Evolutionary conservation across 1,140 invertebrate species (phyloP).

Genomic region (Zaprionus davidi): DNA sequence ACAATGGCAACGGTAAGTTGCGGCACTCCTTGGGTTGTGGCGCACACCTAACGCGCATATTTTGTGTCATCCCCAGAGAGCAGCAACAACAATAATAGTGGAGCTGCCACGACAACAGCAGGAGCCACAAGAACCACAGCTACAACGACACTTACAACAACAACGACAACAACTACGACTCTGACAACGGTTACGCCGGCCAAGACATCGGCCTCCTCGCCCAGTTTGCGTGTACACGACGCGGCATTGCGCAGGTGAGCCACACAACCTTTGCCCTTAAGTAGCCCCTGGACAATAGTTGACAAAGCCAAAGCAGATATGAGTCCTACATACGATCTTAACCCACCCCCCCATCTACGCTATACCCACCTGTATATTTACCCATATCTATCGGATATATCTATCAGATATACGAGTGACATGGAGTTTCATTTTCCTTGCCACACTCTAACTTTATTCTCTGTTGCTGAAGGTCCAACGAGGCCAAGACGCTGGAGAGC

Average conservation of each 20-base stretch:
- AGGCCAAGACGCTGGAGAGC: conserved; percentile 84
- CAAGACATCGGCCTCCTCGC: conserved; percentile 57
- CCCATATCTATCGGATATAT: not conserved
- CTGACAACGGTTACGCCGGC: conserved; percentile 51
- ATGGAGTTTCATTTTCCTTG: not conserved
- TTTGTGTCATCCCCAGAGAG: conserved; percentile 41
- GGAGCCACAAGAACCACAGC: conserved; percentile 29
- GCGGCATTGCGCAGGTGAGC: conserved; percentile 72
- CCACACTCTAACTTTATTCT: not conserved
- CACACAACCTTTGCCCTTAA: not conserved
- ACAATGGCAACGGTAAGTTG: conserved; percentile 58
- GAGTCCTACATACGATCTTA: not conserved
- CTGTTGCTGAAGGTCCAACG: conserved; percentile 77
- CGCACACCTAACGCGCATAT: conserved; percentile 4
- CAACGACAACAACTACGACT: conserved; percentile 37
- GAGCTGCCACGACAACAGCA: conserved; percentile 1
- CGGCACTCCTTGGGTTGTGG: not conserved
- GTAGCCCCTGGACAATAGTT: not conserved
- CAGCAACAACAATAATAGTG: conserved; percentile 56
- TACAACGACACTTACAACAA: conserved; percentile 21
- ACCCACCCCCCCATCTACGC: not conserved
- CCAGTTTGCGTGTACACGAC: conserved; percentile 69
- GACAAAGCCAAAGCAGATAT: conserved; percentile 93
- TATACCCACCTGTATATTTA: not conserved
- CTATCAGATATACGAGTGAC: not conserved